phyloP scores from a whole-genome alignment of 2,113 vertebrate genomes.

The Coreoperca whiteheadi region DNA sequence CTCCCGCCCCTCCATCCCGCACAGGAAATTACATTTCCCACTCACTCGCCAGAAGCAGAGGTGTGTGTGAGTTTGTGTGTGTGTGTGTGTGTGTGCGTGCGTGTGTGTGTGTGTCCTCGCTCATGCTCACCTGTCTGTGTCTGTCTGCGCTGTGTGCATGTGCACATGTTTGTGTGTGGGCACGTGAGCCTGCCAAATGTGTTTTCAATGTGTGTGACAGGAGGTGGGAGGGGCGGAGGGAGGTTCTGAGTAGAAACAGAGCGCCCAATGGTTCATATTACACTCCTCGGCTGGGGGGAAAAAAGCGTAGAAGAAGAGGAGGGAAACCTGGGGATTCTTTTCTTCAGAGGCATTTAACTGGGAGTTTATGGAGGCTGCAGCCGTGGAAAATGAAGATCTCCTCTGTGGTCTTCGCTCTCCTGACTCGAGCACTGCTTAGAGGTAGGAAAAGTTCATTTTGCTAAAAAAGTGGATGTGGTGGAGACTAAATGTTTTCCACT shows the following conservation, averaged over 20 bases:
- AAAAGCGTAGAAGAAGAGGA: constrained; percentile 29
- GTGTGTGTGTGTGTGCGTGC: constrained; percentile 1
- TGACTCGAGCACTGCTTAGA: constrained; percentile 76
- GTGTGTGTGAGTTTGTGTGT: constrained; percentile 17
- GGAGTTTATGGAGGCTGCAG: constrained; percentile 81
- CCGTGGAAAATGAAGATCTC: constrained; percentile 85
- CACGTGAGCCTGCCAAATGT: constrained; percentile 42
- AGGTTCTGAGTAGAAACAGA: constrained; percentile 76
- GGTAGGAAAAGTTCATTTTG: constrained; percentile 75
- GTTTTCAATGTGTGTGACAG: constrained; percentile 53
- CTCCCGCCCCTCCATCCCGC: constrained; percentile 39
- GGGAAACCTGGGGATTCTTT: constrained; percentile 60
- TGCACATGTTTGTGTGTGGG: constrained; percentile 18
- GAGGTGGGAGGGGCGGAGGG: constrained; percentile 62
- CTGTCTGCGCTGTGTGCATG: constrained; percentile 14
- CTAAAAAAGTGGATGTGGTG: constrained; percentile 25
- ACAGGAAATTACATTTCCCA: constrained; percentile 72
- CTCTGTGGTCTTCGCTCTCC: constrained; percentile 78
- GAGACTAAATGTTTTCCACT: neutral
- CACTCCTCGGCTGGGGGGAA: constrained; percentile 54
- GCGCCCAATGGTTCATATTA: constrained; percentile 82
- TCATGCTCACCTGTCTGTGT: constrained; percentile 48
- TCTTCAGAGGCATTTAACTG: constrained; percentile 64
- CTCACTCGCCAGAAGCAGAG: constrained; percentile 45
- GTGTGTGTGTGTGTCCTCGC: neutral